Evolutionary conservation across 2,113 vertebrate species (phyloP), one percentile per base, ranked within the genome.

Genomic region (Eulemur macaco): DNA sequence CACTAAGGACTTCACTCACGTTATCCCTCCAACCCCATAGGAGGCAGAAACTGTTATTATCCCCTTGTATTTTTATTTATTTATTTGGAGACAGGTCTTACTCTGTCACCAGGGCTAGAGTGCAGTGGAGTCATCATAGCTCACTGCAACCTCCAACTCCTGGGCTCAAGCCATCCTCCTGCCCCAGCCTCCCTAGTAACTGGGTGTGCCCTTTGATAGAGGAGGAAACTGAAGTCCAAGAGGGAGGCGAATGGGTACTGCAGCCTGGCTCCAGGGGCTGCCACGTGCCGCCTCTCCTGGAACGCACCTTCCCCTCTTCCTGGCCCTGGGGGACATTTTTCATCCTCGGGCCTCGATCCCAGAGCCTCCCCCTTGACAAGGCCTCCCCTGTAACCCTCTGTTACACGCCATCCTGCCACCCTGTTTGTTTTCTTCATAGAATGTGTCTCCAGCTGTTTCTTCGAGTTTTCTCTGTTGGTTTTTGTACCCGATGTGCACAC

Each of bases 381-480:
- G 31, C 15, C 31, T 18, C 15, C 31, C n/a, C n/a, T 60, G 10
- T 25, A 17, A 21, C 14, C 42, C 66, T 37, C 34, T 10, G 21
- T 29, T 34, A 6, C 3, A 10, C 0, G 3, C n/a, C 27, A 10
- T 18, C 37, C 0, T 10, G 45, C 17, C 56, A 74, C 27, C 21
- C 29, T n/a, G 20, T 21, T 63, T 34, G 10, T 60, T 71, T 37
- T 18, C 91, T 29, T 27, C 34, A 31, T 7, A 58, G 42, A 63
- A 52, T 6, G 6, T 23, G 21, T 68, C 76, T 73, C 64, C 3
- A 50, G 64, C 34, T 23, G 23, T 71, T 87, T 58, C 54, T 94
- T 14, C 7, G 45, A 25, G 8, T 37, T 56, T 45, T n/a, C 45
- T 29, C 54, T 52, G 10, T 10, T 60, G 64, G 8, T 83, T 54